These are phyloP conservation scores for Spinibarbus caldwelli DNA, from an alignment of 2,797 vertebrate species.

Conservation along the genomic window DNA sequence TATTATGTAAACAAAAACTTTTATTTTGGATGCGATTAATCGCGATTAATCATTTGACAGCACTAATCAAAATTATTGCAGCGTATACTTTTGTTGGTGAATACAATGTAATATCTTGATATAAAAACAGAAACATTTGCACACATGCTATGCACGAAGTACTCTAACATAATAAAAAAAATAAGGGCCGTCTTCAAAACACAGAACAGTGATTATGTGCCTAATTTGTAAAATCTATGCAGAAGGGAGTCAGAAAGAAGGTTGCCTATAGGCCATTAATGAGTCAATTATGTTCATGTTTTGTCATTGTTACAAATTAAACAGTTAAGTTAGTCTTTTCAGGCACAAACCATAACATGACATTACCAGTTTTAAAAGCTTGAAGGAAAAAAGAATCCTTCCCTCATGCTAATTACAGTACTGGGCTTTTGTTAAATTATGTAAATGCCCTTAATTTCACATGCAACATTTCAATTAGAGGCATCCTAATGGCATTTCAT, in stretches of 20 bases:
- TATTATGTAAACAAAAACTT: no score
- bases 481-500: constrained; percentile 53
- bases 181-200: not conserved
- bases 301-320: constrained; percentile 68
- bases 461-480: constrained; percentile 66
- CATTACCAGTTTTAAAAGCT: constrained; percentile 64
- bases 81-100: not conserved
- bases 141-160: not conserved
- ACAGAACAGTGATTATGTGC: constrained; percentile 60
- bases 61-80: not conserved
- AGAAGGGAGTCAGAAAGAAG: constrained; percentile 62
- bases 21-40: no score
- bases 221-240: constrained; percentile 69
- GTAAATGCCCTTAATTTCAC: constrained; percentile 65
- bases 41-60: no score
- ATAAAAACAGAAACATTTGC: not conserved
- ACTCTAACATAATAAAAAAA: not conserved
- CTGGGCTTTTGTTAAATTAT: constrained; percentile 56
- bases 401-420: constrained; percentile 50
- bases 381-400: constrained; percentile 56
- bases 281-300: constrained; percentile 69
- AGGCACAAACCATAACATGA: constrained; percentile 65
- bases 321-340: constrained; percentile 64
- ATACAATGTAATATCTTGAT: not conserved
- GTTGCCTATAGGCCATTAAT: constrained; percentile 67